Base-by-base conservation (phyloP, 2,888 invertebrate genomes). In the Aromia moschata region DNA sequence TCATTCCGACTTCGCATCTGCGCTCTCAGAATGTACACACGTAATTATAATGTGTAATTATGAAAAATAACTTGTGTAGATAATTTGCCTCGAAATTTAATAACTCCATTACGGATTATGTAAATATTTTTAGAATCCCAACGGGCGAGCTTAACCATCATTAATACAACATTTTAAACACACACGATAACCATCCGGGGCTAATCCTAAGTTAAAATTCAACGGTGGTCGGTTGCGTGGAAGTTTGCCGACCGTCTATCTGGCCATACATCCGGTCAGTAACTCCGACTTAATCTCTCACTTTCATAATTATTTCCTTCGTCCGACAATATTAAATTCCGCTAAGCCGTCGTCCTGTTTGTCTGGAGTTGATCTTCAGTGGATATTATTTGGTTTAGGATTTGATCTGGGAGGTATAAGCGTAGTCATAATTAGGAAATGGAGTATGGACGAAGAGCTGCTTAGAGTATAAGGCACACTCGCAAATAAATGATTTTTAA, bases 231-330 rank as follows among this genome's bases (percentile, higher is more conserved):
- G 18, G 31, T 41, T 53, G 30, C 46, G 46, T 16, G 38, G 38
- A 47, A 56, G 45, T 53, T 58, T 41, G 41, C 54, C 47, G 49
- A 15, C 47, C 58, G 44, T 59, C 37, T 43, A 51, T 45, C 54
- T 53, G 30, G 44, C 53, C 59, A 51, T 58, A 59, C 54, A 64
- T 64, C 62, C 62, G 55, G 58, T 58, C 37, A 38, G 46, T 40
- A 56, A 45, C 11, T 18, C 31, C 1, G 11, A 47, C 11, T 56
- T 56, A 63, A 62, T 62, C 57, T 53, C 46, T 54, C 36, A 54
- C 57, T 37, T 67, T 65, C 58, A 64, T 64, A 64, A 67, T 67
- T 62, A 60, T 64, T 67, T 67, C 62, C 62, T 60, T 62, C 60
- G 55, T 51, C 54, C 57, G 53, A 53, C 62, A 54, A 60, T 62